phyloP scores from a whole-genome alignment of 2,888 invertebrate species.

The Dermolepida albohirtum region DNA sequence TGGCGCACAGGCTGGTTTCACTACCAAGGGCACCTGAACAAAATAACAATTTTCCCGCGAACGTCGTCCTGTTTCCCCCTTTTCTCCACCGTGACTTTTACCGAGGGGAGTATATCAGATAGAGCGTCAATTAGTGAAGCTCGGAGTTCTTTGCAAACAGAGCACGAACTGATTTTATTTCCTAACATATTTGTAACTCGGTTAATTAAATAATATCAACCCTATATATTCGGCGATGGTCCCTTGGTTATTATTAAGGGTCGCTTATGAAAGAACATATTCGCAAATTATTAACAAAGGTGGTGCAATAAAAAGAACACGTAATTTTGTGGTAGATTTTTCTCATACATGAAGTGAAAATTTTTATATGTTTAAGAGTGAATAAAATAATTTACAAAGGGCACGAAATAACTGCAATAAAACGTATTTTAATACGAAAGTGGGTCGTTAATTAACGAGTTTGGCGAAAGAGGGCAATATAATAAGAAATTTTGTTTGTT shows the following conservation, averaged over 20 bases:
- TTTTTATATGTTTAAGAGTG: no score
- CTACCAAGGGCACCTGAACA: constrained; percentile 17
- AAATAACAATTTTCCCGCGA: constrained; percentile 25
- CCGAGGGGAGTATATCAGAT: constrained; percentile 37
- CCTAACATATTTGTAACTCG: constrained; percentile 42
- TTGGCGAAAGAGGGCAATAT: no score
- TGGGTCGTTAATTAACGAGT: no score
- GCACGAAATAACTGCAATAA: no score
- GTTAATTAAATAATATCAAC: constrained; percentile 42
- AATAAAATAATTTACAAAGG: no score
- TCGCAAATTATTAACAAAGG: constrained; percentile 4
- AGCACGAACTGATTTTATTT: constrained; percentile 43
- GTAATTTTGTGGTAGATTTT: not conserved
- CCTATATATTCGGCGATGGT: not conserved
- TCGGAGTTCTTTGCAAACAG: constrained; percentile 28
- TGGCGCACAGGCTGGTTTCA: constrained; percentile 25
- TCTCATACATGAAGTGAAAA: no score
- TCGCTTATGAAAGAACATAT: constrained; percentile 3
- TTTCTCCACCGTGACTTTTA: not conserved
- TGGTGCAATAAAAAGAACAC: constrained; percentile 7
- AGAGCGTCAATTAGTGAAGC: constrained; percentile 40
- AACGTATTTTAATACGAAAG: no score
- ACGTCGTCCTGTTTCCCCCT: not conserved
- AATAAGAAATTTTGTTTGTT: no score
- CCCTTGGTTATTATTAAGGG: constrained; percentile 24